phyloP scores from a whole-genome alignment of 2,888 invertebrate species.

The Mactromeris polynyma region DNA sequence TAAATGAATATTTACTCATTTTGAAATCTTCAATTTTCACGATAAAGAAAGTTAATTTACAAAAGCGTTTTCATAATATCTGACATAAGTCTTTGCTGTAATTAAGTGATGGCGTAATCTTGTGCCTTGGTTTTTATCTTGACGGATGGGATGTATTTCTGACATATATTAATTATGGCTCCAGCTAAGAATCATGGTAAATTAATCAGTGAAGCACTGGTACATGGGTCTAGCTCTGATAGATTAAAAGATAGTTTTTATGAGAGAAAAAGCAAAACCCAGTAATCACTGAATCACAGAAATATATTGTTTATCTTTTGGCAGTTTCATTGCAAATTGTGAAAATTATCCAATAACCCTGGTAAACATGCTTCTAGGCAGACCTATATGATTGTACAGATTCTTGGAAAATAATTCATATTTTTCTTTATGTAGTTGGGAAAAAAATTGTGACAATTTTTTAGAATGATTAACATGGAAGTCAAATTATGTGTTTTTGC shows the following conservation, averaged over 20 bases:
- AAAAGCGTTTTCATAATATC: constrained; percentile 72
- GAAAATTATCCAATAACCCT: constrained; percentile 23
- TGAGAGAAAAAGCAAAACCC: constrained; percentile 34
- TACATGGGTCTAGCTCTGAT: constrained; percentile 38
- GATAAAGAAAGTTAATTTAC: constrained; percentile 73
- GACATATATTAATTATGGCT: constrained; percentile 69
- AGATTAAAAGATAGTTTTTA: constrained; percentile 46
- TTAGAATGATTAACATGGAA: neutral
- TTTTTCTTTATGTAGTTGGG: neutral
- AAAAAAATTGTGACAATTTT: neutral
- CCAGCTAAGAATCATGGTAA: constrained; percentile 46
- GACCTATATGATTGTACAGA: neutral
- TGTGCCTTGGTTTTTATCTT: constrained; percentile 43
- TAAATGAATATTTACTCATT: constrained; percentile 73
- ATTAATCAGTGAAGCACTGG: constrained; percentile 46
- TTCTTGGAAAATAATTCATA: neutral
- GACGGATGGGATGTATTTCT: constrained; percentile 55
- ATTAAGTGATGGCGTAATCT: constrained; percentile 66
- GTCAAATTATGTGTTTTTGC: neutral
- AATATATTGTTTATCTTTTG: constrained; percentile 49
- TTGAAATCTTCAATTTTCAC: constrained; percentile 66
- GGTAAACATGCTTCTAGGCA: constrained; percentile 26
- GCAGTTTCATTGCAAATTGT: constrained; percentile 44
- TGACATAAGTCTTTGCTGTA: constrained; percentile 68
- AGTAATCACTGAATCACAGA: constrained; percentile 47